Evolutionary conservation across 2,797 vertebrate genomes (phyloP).

Genomic region (Steatocranus sp.): DNA sequence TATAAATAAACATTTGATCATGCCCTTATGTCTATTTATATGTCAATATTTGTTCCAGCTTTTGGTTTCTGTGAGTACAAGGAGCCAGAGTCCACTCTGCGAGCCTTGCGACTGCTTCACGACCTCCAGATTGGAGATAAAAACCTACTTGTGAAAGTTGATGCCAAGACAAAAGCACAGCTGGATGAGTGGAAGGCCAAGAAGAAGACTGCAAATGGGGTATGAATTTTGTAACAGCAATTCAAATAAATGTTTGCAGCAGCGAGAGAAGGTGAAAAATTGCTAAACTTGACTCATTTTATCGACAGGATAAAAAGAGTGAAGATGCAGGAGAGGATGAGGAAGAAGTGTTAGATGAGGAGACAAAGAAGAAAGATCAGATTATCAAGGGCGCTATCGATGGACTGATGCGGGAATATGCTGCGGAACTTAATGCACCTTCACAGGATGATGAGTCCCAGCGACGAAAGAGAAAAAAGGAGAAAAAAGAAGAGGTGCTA

Average conservation of each 20-base stretch:
- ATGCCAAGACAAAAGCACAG: conserved; percentile 98
- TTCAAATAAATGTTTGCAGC: background rate
- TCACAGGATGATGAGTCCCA: conserved; percentile 93
- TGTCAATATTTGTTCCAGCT: conserved; percentile 69
- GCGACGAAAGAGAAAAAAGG: conserved; percentile 94
- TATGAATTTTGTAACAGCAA: conserved; percentile 54
- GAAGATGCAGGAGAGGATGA: conserved; percentile 76
- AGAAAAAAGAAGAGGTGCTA: conserved; percentile 93
- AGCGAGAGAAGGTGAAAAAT: background rate
- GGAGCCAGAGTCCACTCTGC: conserved; percentile 94
- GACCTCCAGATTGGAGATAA: conserved; percentile 97
- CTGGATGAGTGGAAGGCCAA: conserved; percentile 98
- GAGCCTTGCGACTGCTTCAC: conserved; percentile 91
- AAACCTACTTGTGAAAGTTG: conserved; percentile 96
- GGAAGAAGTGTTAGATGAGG: conserved; percentile 90
- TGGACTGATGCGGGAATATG: conserved; percentile 94
- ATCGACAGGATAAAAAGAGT: conserved; percentile 76
- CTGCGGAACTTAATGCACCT: conserved; percentile 93
- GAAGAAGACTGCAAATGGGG: conserved; percentile 91
- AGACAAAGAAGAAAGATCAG: conserved; percentile 94
- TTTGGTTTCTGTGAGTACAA: conserved; percentile 99
- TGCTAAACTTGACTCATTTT: background rate
- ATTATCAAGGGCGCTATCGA: conserved; percentile 94
- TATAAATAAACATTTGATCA: background rate
- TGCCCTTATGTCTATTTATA: background rate